Evolutionary conservation across 1,140 invertebrate genomes (phyloP).

Genomic region (Andrena cerasifolii): DNA sequence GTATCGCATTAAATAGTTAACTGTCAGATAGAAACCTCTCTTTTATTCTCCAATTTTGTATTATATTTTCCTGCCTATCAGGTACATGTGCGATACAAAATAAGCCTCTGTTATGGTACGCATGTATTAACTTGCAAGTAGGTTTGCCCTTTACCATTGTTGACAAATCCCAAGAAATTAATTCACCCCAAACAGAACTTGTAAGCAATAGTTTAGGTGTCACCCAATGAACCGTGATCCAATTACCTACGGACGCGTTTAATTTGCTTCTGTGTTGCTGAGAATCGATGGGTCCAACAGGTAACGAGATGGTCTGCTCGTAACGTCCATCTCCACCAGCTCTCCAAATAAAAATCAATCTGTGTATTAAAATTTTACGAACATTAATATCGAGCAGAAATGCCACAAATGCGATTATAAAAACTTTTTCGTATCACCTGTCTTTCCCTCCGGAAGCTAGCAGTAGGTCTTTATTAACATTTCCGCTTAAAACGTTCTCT

Average conservation of each 20-base stretch:
- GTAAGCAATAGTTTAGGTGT: conserved; percentile 80
- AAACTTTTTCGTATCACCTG: conserved; percentile 66
- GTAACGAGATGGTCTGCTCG: conserved; percentile 74
- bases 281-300: conserved; percentile 49
- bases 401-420: conserved; percentile 18
- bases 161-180: conserved; percentile 81
- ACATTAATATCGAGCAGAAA: conserved; percentile 16
- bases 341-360: conserved; percentile 83
- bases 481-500: conserved; percentile 79
- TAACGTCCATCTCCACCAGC: conserved; percentile 83
- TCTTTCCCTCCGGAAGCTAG: conserved; percentile 83
- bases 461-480: conserved; percentile 77
- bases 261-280: conserved; percentile 70
- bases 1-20: neutral
- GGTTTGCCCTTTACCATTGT: conserved; percentile 62
- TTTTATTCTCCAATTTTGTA: conserved; percentile 67
- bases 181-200: conserved; percentile 82
- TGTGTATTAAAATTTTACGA: conserved; percentile 40
- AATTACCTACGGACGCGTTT: conserved; percentile 67
- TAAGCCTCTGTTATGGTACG: conserved; percentile 81
- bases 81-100: conserved; percentile 80
- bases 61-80: conserved; percentile 29
- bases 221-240: conserved; percentile 84
- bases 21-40: neutral
- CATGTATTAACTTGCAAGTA: conserved; percentile 78